Conservation (phyloP, 2,113 vertebrate species). For the Antechinus flavipes region DNA sequence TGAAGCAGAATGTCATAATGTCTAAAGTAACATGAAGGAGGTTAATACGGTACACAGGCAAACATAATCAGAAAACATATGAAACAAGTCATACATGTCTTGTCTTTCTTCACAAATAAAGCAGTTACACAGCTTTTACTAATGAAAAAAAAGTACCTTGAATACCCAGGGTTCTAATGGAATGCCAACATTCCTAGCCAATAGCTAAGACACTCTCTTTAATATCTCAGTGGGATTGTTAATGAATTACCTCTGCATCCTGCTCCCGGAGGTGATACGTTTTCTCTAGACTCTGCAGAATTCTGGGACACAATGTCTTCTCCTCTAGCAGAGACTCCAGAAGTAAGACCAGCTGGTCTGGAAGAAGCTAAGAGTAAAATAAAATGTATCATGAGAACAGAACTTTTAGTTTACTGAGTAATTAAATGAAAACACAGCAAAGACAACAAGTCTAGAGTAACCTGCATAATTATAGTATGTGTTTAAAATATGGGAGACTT, state of each 20-base stretch:
- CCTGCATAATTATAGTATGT: neutral
- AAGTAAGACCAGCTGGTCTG: slow-evolving; percentile 94
- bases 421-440: slow-evolving; percentile 60
- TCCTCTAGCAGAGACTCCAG: slow-evolving; percentile 93
- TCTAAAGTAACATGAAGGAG: neutral
- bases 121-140: neutral
- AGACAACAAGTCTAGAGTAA: slow-evolving; percentile 26
- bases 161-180: neutral
- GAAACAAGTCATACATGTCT: neutral
- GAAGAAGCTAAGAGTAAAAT: slow-evolving; percentile 88
- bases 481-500: neutral
- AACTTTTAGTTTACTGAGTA: slow-evolving; percentile 41
- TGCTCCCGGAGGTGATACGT: slow-evolving; percentile 87
- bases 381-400: slow-evolving; percentile 65
- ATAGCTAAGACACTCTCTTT: rapidly evolving
- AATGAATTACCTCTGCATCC: slow-evolving; percentile 93
- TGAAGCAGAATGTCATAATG: neutral
- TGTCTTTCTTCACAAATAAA: neutral
- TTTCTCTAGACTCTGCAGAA: slow-evolving; percentile 85
- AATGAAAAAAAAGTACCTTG: neutral
- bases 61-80: neutral
- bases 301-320: slow-evolving; percentile 84
- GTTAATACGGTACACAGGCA: neutral
- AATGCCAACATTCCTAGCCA: neutral
- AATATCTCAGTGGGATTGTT: neutral